Percentiles rank a stretch among this genome's conserved stretches.
These are phyloP conservation scores for Cerastis rubricosa DNA, from an alignment of 2,888 invertebrate species.

Conservation along the genomic window DNA sequence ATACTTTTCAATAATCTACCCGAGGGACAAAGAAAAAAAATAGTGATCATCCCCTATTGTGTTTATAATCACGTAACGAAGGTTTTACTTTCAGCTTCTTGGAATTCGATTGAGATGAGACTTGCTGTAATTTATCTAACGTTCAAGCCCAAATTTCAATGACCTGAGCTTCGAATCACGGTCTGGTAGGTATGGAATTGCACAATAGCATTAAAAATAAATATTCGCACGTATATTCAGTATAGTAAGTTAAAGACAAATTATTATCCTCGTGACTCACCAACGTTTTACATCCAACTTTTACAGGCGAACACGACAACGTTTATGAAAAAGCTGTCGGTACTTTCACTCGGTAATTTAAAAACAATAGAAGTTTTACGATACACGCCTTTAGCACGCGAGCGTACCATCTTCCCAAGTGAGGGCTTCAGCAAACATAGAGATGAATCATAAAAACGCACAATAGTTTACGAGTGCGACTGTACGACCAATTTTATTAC, in stretches of 20 bases:
- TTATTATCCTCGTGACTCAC: neutral
- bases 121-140: too few relatives aligned
- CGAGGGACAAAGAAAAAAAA: too few relatives aligned
- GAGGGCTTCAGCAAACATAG: slow-evolving; percentile 83
- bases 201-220: too few relatives aligned
- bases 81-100: too few relatives aligned
- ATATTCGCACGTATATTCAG: too few relatives aligned
- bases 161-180: too few relatives aligned
- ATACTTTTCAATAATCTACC: too few relatives aligned
- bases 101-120: too few relatives aligned
- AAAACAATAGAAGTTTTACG: slow-evolving; percentile 68
- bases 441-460: slow-evolving; percentile 90
- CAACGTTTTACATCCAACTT: slow-evolving; percentile 5
- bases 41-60: too few relatives aligned
- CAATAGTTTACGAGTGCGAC: slow-evolving; percentile 87
- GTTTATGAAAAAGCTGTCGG: slow-evolving; percentile 26
- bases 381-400: slow-evolving; percentile 67
- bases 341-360: slow-evolving; percentile 40
- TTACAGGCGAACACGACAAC: slow-evolving; percentile 6
- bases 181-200: too few relatives aligned
- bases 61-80: too few relatives aligned
- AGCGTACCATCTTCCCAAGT: slow-evolving; percentile 73
- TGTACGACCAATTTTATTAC: slow-evolving; percentile 84
- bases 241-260: neutral
- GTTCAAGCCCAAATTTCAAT: too few relatives aligned